These are phyloP conservation scores for Myzus persicae DNA, from an alignment of 1,140 invertebrate species.

Conservation along the genomic window DNA sequence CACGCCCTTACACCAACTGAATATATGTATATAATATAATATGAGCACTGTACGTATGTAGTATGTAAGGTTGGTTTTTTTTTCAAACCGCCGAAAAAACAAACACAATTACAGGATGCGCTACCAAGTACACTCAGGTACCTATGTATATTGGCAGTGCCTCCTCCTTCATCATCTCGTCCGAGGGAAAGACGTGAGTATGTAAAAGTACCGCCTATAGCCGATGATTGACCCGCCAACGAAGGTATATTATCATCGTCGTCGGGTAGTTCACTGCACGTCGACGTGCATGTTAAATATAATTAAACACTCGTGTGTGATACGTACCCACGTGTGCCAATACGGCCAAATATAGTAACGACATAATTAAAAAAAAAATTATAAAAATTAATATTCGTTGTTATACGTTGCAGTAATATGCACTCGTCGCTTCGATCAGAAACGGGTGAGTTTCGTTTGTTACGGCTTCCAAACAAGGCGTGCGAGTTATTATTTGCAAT, in stretches of 20 bases:
- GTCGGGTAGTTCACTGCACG: neutral
- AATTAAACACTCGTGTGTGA: neutral
- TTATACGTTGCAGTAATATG: too few relatives aligned
- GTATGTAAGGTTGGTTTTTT: neutral
- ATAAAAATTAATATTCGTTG: neutral
- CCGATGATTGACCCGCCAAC: neutral
- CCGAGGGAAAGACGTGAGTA: neutral
- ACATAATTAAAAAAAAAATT: too few relatives aligned
- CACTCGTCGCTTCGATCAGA: neutral
- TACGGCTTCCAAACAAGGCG: neutral
- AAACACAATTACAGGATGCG: slow-evolving; percentile 32
- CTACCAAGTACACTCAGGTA: neutral
- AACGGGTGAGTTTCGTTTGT: neutral
- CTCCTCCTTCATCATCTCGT: neutral
- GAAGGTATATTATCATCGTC: neutral
- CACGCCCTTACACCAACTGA: neutral
- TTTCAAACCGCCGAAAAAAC: neutral
- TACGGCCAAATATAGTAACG: neutral
- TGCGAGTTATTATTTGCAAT: neutral
- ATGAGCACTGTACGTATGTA: neutral
- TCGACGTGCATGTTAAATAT: neutral
- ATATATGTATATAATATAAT: neutral
- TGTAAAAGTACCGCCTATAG: neutral
- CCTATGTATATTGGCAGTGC: neutral
- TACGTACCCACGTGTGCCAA: too few relatives aligned